Percentiles rank a stretch among this genome's conserved stretches.
Evolutionary conservation across 2,888 invertebrate genomes (phyloP).

Genomic region (Leucophenga maculata): DNA sequence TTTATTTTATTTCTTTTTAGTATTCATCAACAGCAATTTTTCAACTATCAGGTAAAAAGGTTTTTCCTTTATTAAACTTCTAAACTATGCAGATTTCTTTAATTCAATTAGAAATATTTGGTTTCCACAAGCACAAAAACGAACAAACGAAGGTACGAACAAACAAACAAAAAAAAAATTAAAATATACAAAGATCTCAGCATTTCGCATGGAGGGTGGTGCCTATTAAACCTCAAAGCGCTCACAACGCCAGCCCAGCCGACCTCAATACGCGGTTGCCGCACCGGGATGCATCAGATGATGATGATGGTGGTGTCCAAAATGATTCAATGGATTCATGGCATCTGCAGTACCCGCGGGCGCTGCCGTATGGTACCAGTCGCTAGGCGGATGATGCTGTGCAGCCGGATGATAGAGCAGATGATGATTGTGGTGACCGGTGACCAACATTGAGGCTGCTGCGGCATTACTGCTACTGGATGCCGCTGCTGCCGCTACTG

Average conservation of each 20-base stretch:
- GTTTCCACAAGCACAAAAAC: constrained; percentile 54
- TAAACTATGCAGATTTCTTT: constrained; percentile 3
- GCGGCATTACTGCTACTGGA: constrained; percentile 59
- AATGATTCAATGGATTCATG: constrained; percentile 73
- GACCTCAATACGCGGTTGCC: constrained; percentile 83
- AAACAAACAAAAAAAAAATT: constrained; percentile 10
- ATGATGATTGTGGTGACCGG: constrained; percentile 70
- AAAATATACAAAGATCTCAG: background rate
- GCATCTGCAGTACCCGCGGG: constrained; percentile 70
- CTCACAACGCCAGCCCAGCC: constrained; percentile 56
- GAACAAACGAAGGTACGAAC: background rate
- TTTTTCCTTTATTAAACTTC: constrained; percentile 56
- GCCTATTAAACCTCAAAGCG: background rate
- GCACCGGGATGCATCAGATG: constrained; percentile 81
- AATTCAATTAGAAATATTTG: constrained; percentile 57
- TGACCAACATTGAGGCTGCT: constrained; percentile 65
- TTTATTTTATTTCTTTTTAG: constrained; percentile 25
- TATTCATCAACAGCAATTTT: constrained; percentile 60
- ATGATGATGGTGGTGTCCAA: constrained; percentile 77
- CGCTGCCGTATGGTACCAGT: constrained; percentile 71
- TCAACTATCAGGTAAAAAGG: constrained; percentile 66
- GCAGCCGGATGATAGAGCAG: constrained; percentile 71
- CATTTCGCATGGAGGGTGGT: background rate
- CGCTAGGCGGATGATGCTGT: constrained; percentile 71
- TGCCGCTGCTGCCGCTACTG: constrained; percentile 55